Evolutionary conservation across 2,113 vertebrate genomes (phyloP), one percentile per base, ranked within the genome.

Genomic region (Anolis sagrei): DNA sequence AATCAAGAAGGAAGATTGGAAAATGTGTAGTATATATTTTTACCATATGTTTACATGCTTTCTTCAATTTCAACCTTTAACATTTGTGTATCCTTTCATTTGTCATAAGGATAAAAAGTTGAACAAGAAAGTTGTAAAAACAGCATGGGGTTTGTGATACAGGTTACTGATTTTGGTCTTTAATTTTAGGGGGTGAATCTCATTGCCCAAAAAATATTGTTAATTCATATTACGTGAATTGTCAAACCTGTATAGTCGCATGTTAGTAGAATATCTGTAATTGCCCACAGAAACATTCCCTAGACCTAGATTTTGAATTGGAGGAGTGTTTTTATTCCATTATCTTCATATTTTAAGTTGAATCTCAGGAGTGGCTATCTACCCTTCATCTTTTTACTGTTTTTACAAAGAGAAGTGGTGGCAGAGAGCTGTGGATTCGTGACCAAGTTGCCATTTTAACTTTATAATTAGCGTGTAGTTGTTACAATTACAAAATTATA

Each of bases 381-480:
- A 44, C 9, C 11, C 58, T 84, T 5, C 14, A 54, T 54, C 32
- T 39, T 27, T 29, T 49, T 66, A 32, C 27, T 48, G 3, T 66
- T 80, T 18, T 8, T 9, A 36, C 19, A 79, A 48, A 75, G 19
- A 51, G 48, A 54, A 18, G 36, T 10, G 14, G 13, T 58, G 4
- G 14, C 23, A 62, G 19, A 79, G 76, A 16, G 23, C 29, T 32
- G 36, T 61, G 54, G 9, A 14, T 51, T 36, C 8, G n/a, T 54
- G 32, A 58, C 7, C 19, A 32, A 79, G 18, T 1, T 79, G 13
- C 23, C 39, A n/a, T 7, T 86, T 82, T 87, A 32, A 62, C 36
- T 39, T 5, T 29, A 0, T 1, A 76, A 29, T 34, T 19, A 9
- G 21, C 1, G 2, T 83, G 0, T 14, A 2, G 51, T 19, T 76